Percentiles rank a stretch among this genome's conserved stretches.
Evolutionary conservation across 2,113 vertebrate species (phyloP).

Genomic region (Clupea harengus): DNA sequence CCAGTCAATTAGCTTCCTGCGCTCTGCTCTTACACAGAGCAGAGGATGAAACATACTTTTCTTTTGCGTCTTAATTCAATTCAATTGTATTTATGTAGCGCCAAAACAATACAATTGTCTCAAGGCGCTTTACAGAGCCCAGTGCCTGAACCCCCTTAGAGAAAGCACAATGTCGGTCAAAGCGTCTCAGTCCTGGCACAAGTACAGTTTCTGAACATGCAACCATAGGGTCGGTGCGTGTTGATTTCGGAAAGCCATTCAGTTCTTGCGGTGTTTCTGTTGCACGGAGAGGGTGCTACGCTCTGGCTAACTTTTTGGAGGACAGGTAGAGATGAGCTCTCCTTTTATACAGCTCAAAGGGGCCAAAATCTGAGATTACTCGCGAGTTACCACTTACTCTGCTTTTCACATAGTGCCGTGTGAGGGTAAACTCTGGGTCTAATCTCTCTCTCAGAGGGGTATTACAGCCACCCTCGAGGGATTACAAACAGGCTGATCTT

Average conservation of each 20-base stretch:
- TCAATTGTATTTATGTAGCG: too few species aligned
- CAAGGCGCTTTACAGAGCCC: too few species aligned
- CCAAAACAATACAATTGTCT: too few species aligned
- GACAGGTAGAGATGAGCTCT: neutral
- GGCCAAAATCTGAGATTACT: conserved; percentile 1
- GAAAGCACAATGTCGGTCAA: too few species aligned
- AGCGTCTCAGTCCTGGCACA: neutral
- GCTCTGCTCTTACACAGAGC: neutral
- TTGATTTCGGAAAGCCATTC: neutral
- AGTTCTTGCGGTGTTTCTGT: neutral
- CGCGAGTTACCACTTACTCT: conserved; percentile 10
- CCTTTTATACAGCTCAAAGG: conserved; percentile 23
- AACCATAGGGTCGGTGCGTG: neutral
- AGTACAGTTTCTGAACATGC: neutral
- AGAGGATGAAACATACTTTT: neutral
- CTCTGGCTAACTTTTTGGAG: neutral
- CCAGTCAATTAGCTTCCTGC: neutral
- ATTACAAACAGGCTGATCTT: conserved; percentile 15
- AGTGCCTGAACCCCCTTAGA: too few species aligned
- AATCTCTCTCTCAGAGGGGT: conserved; percentile 30
- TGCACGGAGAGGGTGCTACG: neutral
- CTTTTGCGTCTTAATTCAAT: neutral
- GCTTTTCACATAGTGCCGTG: neutral
- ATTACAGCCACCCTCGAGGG: conserved; percentile 21
- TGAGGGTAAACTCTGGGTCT: conserved; percentile 22